Evolutionary conservation across 2,113 vertebrate genomes (phyloP), one percentile per base, ranked within the genome.

Genomic region (Gobio gobio): DNA sequence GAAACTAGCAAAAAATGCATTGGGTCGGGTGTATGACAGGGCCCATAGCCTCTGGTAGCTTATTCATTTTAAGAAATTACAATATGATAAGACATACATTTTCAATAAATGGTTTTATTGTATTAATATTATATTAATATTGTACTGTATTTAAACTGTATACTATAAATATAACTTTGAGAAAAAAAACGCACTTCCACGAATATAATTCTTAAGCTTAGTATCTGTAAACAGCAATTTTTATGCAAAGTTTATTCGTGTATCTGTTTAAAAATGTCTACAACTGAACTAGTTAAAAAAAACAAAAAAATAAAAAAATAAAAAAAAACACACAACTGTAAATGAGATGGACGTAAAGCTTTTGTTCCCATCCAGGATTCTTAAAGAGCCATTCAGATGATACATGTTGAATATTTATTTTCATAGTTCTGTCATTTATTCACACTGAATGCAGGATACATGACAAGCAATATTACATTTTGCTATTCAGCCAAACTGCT

Each of bases 401-500:
- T 24, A 26, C 13, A 45, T 10, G n/a, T 18, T 45, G 14, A 16
- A 79, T 45, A 63, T 61, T 24, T 40, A 40, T 40, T 63, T 3
- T 5, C 10, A 63, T 10, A 7, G 20, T 61, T 61, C 56, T 43
- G 12, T 16, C 36, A 63, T 63, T 45, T 79, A 63, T 63, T 61
- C 5, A 61, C 77, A 10, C 3, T 26, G 33, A 61, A 79, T 79
- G 56, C 22, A 45, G 58, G 3, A 61, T 45, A 79, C 13, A 79
- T 45, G 77, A 79, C 56, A 79, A 79, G 36, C 13, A 45, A 78
- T 78, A 78, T 78, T 26, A 45, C 76, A 61, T 61, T 24, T 78
- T n/a, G 54, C 76, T 61, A 78, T 78, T 78, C 36, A 78, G 78
- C n/a, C 45, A 66, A 81, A 81, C 43, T 8, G 64, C 47, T 68